These are phyloP conservation scores for Prionchulus punctatus DNA, from an alignment of 2,888 invertebrate genomes.

Conservation along the genomic window DNA sequence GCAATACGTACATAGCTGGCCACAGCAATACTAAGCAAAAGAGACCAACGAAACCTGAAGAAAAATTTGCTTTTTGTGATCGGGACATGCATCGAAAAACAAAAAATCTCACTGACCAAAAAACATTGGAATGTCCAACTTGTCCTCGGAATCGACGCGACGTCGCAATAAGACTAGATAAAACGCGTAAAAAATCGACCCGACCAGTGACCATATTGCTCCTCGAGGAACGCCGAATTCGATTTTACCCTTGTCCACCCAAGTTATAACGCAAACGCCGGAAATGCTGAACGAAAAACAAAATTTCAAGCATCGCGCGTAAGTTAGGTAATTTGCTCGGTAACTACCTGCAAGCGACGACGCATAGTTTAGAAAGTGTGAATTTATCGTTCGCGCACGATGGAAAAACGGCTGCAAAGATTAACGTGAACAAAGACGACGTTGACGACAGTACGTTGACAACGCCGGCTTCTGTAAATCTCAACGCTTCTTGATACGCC, in stretches of 20 bases:
- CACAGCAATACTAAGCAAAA: constrained; percentile 71
- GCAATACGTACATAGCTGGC: constrained; percentile 71
- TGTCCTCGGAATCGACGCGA: constrained; percentile 75
- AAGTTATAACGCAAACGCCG: constrained; percentile 47
- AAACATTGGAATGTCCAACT: constrained; percentile 81
- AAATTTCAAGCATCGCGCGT: no score
- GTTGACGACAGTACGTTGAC: constrained; percentile 75
- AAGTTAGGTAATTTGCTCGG: neutral
- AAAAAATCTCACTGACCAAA: constrained; percentile 51
- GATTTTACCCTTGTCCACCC: constrained; percentile 14
- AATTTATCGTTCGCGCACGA: constrained; percentile 63
- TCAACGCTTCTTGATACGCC: constrained; percentile 69
- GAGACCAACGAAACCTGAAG: constrained; percentile 74
- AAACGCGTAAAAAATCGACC: constrained; percentile 72
- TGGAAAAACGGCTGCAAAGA: constrained; percentile 70
- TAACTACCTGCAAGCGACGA: constrained; percentile 38
- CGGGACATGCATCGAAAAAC: neutral
- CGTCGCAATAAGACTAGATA: constrained; percentile 67
- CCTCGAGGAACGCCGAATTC: constrained; percentile 52
- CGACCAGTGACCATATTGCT: constrained; percentile 60
- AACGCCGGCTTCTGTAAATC: constrained; percentile 63
- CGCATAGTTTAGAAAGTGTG: constrained; percentile 41
- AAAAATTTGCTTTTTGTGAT: no score
- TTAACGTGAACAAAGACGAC: constrained; percentile 69
- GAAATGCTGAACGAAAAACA: constrained; percentile 50